These are phyloP conservation scores for Cheilosia variabilis DNA, from an alignment of 2,888 invertebrate species.

Conservation along the genomic window DNA sequence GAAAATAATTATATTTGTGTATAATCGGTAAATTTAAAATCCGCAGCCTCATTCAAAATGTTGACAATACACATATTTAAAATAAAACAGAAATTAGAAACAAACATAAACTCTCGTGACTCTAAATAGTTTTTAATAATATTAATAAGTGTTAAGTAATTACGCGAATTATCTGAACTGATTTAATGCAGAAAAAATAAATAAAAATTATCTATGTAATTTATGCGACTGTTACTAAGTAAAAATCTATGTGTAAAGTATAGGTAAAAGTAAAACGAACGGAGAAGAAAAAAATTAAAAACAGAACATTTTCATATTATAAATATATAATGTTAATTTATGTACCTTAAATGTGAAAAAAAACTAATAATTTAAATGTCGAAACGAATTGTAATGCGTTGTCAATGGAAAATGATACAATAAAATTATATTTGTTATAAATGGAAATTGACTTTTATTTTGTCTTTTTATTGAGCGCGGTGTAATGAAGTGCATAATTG, in stretches of 20 bases:
- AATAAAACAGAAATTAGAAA: constrained; percentile 30
- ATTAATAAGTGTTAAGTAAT: constrained; percentile 33
- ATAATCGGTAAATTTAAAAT: constrained; percentile 14
- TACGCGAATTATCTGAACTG: constrained; percentile 45
- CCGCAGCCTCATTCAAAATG: constrained; percentile 55
- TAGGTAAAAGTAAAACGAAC: background rate
- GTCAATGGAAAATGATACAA: constrained; percentile 47
- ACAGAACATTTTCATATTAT: constrained; percentile 29
- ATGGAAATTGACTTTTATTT: constrained; percentile 9
- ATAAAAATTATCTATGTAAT: constrained; percentile 41
- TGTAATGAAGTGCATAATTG: background rate
- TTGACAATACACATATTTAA: constrained; percentile 60
- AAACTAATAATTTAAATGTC: constrained; percentile 20
- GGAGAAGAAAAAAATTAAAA: background rate
- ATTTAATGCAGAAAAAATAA: constrained; percentile 16
- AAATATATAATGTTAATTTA: constrained; percentile 66
- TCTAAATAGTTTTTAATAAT: constrained; percentile 41
- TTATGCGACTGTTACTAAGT: constrained; percentile 59
- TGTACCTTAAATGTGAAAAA: constrained; percentile 65
- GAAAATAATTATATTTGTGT: background rate
- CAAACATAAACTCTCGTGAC: constrained; percentile 21
- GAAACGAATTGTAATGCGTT: constrained; percentile 55
- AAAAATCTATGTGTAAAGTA: constrained; percentile 33
- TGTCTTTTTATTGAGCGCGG: background rate
- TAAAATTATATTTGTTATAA: constrained; percentile 73